Base-by-base conservation (phyloP, 2,888 invertebrate species). In the Graphium colonna region DNA sequence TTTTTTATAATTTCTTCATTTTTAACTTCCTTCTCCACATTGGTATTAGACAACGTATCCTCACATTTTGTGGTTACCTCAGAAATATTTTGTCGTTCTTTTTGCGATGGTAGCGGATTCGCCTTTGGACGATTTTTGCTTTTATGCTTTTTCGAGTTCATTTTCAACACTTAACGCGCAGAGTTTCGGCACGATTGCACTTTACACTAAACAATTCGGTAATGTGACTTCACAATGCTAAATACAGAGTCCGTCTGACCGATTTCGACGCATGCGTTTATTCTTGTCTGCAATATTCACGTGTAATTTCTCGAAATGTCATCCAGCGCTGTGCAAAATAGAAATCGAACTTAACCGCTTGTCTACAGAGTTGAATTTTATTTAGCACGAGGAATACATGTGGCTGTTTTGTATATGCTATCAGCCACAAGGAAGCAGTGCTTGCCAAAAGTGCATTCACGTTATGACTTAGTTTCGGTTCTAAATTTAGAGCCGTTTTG, bases 91-190 rank as follows among this genome's bases (percentile, higher is more conserved):
- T 52, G 9, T 26, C 21, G 21, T 21, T 21, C 21, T 21, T 39
- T 59, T 56, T 58, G 58, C 15, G 33, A 1, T 56, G 54, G 64
- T 47, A 70, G 68, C 0, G 63, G 65, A 17, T 71, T 71, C 49
- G 59, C 68, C 67, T 75, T 17, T 52, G 61, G 5, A 10, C 71
- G 77, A 51, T 79, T 78, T 77, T 85, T 89, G 64, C 73, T 75
- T 73, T 88, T 88, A 46, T 67, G 69, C 58, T 86, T 88, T 69
- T 82, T 87, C 52, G 69, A 64, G 58, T 82, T 82, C 87, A 88
- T 87, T 64, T 69, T 68, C 1, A 15, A 5, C n/a, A 36, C 31
- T 31, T 7, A 21, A 9, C 36, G 36, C 9, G 3, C 8, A 26
- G 26, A 10, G 28, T 28, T 49, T 16, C 15, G 13, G 12, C 16